Evolutionary conservation across 2,888 invertebrate genomes (phyloP).

Genomic region (Sinhomidia bicolor): DNA sequence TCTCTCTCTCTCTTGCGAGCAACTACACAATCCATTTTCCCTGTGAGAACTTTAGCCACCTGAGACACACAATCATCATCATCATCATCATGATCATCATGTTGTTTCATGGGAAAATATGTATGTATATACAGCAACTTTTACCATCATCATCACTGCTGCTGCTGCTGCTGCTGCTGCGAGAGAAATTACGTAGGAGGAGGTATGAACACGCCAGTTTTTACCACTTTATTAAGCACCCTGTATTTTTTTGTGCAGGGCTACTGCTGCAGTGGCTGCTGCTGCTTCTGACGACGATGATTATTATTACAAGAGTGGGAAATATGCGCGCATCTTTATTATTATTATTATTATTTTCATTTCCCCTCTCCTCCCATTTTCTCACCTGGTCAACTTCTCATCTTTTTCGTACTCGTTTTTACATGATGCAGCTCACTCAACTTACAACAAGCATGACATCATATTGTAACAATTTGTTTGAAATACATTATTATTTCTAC

Average conservation of each 20-base stretch:
- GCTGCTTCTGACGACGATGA: constrained; percentile 38
- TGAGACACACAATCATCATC: constrained; percentile 79
- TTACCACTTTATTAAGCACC: constrained; percentile 67
- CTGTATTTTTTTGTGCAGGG: background rate
- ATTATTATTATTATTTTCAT: background rate
- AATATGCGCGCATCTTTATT: constrained; percentile 11
- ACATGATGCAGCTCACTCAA: too few relatives aligned
- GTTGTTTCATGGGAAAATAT: background rate
- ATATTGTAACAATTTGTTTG: background rate
- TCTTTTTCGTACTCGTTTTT: too few relatives aligned
- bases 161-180: too few relatives aligned
- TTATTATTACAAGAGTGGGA: constrained; percentile 28
- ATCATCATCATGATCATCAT: constrained; percentile 53
- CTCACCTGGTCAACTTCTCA: constrained; percentile 71
- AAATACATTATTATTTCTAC: background rate
- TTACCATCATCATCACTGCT: background rate
- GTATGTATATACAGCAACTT: constrained; percentile 16
- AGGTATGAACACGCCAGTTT: constrained; percentile 65
- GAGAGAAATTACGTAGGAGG: constrained; percentile 40
- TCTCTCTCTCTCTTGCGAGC: background rate
- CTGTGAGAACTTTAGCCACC: constrained; percentile 78
- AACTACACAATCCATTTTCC: constrained; percentile 63
- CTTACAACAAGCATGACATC: constrained; percentile 4
- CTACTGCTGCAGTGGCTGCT: background rate
- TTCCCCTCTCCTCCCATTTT: constrained; percentile 60